Conservation (phyloP, 2,888 invertebrate genomes). For the Ametastegia equiseti region DNA sequence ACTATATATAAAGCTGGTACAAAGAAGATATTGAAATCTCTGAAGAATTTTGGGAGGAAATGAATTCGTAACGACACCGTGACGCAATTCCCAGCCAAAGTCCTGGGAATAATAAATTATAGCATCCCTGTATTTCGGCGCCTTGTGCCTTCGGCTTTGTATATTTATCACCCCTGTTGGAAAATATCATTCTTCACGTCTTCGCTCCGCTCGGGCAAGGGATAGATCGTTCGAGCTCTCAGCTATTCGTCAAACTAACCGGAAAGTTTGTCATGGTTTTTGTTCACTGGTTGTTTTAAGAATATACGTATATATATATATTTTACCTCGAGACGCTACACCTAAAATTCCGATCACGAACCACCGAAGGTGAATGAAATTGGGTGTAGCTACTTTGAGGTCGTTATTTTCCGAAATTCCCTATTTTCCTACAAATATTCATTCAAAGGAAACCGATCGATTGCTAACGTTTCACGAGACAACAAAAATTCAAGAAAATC, state of each 20-base stretch:
- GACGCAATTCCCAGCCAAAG: conserved; percentile 39
- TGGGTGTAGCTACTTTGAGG: background rate
- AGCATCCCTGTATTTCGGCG: conserved; percentile 48
- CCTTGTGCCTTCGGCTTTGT: conserved; percentile 53
- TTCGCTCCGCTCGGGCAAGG: conserved; percentile 51
- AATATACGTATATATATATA: too few species aligned
- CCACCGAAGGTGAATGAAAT: background rate
- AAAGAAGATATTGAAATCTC: conserved; percentile 36
- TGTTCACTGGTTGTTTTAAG: conserved; percentile 53
- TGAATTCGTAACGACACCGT: conserved; percentile 47
- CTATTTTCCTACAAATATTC: background rate
- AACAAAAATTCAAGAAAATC: too few species aligned
- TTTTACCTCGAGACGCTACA: conserved; percentile 29
- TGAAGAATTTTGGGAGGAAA: conserved; percentile 41
- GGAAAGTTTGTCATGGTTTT: conserved; percentile 62
- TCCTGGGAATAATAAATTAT: conserved; percentile 67
- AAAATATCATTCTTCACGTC: conserved; percentile 63
- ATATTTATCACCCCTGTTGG: conserved; percentile 59
- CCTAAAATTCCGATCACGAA: background rate
- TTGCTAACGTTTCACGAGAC: background rate
- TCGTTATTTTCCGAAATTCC: background rate
- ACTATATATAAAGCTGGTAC: too few species aligned
- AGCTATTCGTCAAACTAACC: conserved; percentile 65
- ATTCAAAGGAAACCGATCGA: background rate
- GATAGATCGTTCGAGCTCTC: conserved; percentile 43